phyloP scores from a whole-genome alignment of 2,888 invertebrate genomes.

The Geotrupes spiniger region DNA sequence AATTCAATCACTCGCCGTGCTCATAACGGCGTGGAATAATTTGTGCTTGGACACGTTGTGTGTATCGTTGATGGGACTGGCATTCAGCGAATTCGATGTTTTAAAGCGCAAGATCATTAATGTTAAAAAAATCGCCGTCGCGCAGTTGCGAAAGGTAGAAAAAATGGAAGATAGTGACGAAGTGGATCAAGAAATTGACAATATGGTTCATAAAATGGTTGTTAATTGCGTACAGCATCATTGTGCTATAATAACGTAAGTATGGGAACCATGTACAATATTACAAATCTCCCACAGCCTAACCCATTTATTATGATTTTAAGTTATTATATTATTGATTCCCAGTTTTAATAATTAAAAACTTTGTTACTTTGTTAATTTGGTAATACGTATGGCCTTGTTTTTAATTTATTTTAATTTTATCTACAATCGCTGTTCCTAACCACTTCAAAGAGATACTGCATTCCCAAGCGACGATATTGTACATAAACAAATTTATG shows the following conservation, averaged over 20 bases:
- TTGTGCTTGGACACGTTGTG: slow-evolving; percentile 35
- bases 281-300: background rate
- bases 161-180: background rate
- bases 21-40: slow-evolving; percentile 29
- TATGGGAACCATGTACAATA: background rate
- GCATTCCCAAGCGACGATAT: too few species aligned
- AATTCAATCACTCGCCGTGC: slow-evolving; percentile 23
- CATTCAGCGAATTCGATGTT: slow-evolving; percentile 33
- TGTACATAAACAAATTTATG: too few species aligned
- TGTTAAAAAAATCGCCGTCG: slow-evolving; percentile 15
- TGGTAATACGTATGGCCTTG: too few species aligned
- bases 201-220: slow-evolving; percentile 1
- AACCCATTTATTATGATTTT: background rate
- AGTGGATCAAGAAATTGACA: slow-evolving; percentile 2
- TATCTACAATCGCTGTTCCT: too few species aligned
- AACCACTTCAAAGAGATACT: too few species aligned
- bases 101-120: slow-evolving; percentile 27
- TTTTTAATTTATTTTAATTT: too few species aligned
- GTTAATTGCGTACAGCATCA: slow-evolving; percentile 17
- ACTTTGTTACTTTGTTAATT: too few species aligned
- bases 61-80: slow-evolving; percentile 32
- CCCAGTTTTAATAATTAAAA: too few species aligned
- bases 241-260: slow-evolving; percentile 27
- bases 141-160: background rate
- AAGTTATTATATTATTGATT: too few species aligned